Base-by-base conservation (phyloP, 2,888 invertebrate genomes). In the Epinotia ramella region DNA sequence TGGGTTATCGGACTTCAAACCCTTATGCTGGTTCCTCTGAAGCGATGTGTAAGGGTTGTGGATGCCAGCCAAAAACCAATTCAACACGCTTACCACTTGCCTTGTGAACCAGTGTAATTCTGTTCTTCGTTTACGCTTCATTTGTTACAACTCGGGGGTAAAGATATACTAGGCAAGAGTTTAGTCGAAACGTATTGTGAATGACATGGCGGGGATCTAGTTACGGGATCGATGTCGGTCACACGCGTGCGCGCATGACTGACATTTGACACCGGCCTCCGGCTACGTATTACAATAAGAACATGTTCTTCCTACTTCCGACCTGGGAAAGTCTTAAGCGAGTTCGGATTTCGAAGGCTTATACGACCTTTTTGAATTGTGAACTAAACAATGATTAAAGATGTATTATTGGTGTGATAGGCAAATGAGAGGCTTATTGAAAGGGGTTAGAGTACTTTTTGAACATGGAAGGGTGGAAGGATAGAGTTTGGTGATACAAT, bases 231-330 rank as follows among this genome's bases (percentile, higher is more conserved):
- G 77, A 73, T 65, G 65, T 78, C 73, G 71, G 77, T 80, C 84
- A 84, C 88, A 86, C 85, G 88, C 84, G 78, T 57, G 81, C 82
- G 83, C 88, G 82, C 88, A 88, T 88, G 87, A 88, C 86, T 77
- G 90, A 87, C 84, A 91, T 87, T 81, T 72, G 76, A 76, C 71
- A 72, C 76, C 71, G 53, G 60, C 71, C 70, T 66, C 59, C 66
- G 49, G 46, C 59, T 40, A 40, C 59, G 59, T 60, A 71, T 63
- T 59, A 70, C 65, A 76, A 70, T 69, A 74, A 75, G 56, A 72
- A 62, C 71, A 62, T 60, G 65, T 75, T 65, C 59, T 57, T 53
- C 53, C 53, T 62, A 28, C 60, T 56, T 66, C 40, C 59, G 69
- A 67, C 20, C 20, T 20, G 20, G 44, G 44, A 44, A 68, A 57